phyloP scores from a whole-genome alignment of 2,888 invertebrate genomes.

The Pterostichus niger region DNA sequence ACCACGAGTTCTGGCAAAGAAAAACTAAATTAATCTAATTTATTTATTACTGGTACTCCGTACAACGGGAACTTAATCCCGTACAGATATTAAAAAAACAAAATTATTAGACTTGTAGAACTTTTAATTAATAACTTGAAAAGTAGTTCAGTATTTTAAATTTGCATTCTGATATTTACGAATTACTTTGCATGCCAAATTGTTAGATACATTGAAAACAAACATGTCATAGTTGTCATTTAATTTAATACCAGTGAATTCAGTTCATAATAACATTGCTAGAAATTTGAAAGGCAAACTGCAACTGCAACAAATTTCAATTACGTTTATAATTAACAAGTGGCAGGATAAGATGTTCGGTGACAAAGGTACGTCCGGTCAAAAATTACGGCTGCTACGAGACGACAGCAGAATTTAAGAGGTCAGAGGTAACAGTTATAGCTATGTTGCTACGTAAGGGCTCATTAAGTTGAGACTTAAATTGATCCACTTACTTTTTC shows the following conservation, averaged over 20 bases:
- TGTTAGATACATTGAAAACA: neutral
- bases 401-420: conserved; percentile 28
- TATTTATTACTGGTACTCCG: too few relatives aligned
- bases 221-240: conserved; percentile 6
- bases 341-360: neutral
- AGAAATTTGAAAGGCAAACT: conserved; percentile 39
- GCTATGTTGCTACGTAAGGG: conserved; percentile 43
- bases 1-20: too few relatives aligned
- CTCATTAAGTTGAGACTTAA: conserved; percentile 41
- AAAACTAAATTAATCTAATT: too few relatives aligned
- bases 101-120: neutral
- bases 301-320: conserved; percentile 39
- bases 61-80: too few relatives aligned
- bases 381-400: conserved; percentile 22
- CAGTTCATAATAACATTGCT: conserved; percentile 11
- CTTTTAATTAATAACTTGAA: conserved; percentile 31
- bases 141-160: neutral
- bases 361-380: conserved; percentile 6
- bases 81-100: neutral
- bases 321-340: conserved; percentile 41
- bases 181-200: conserved; percentile 34
- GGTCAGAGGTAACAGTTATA: conserved; percentile 24
- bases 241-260: conserved; percentile 33
- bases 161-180: conserved; percentile 24
- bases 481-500: conserved; percentile 43